Percentiles rank a stretch among this genome's conserved stretches.
These are phyloP conservation scores for Papilio glaucus DNA, from an alignment of 1,140 invertebrate species.

Conservation along the genomic window DNA sequence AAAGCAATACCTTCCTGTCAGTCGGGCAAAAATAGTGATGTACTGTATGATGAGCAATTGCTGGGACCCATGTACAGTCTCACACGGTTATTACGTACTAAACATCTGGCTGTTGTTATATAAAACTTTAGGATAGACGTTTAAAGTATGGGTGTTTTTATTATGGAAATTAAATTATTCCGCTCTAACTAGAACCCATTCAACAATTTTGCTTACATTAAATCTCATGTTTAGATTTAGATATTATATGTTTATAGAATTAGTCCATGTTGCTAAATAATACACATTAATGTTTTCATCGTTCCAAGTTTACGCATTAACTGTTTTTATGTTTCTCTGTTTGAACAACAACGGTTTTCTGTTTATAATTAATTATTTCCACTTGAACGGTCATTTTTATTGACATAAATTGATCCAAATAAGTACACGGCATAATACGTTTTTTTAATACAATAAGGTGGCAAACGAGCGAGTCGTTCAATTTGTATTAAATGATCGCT, in stretches of 20 bases:
- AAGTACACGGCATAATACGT: too few relatives aligned
- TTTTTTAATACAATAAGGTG: too few relatives aligned
- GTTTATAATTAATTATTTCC: neutral
- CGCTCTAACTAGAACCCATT: neutral
- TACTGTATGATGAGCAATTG: too few relatives aligned
- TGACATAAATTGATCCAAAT: neutral
- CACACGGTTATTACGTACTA: too few relatives aligned
- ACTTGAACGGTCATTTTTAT: neutral
- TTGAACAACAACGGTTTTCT: neutral
- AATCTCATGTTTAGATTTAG: neutral
- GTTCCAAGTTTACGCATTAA: neutral
- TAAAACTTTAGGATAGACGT: too few relatives aligned
- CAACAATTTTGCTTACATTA: neutral
- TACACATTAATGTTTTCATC: neutral
- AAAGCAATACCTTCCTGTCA: too few relatives aligned
- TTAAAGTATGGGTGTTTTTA: conserved; percentile 38
- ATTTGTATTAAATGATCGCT: too few relatives aligned
- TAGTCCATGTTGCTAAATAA: neutral
- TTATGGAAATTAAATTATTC: conserved; percentile 1
- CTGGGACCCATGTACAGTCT: too few relatives aligned
- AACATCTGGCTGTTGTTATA: too few relatives aligned
- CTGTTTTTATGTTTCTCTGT: neutral
- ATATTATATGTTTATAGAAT: neutral
- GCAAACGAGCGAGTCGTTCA: too few relatives aligned
- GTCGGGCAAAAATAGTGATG: too few relatives aligned